Base-by-base conservation (phyloP, 2,113 vertebrate species). In the Sminthopsis crassicaudata region DNA sequence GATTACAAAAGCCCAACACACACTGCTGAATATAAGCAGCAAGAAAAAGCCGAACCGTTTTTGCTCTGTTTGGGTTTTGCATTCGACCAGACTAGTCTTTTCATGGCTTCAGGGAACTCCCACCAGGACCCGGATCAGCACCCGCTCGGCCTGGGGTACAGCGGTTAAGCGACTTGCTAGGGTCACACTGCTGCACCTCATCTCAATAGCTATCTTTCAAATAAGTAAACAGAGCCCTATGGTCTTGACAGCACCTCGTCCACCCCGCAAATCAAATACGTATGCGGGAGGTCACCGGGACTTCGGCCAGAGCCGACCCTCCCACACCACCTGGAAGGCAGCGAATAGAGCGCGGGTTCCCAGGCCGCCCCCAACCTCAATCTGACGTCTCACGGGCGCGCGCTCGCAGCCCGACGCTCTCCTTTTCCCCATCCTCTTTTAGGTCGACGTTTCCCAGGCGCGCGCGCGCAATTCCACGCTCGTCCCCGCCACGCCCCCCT, bases 331-430 rank as follows among this genome's bases (percentile, higher is more conserved):
- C 57, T 10, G 57, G 11, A 2, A 8, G 10, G 26, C 10, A 3
- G 57, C 57, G 24, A 57, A 30, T 2, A 12, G 14, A 8, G 3
- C 24, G 36, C 3, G n/a, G 25, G n/a, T 26, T 11, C 48, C 4
- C 0, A 42, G 27, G 2, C 46, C 2, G 2, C 48, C 42, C 25
- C 23, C 3, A 10, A 12, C 4, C 23, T 2, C 11, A 0, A 22
- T 51, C 5, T 0, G 3, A n/a, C 25, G 51, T 6, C 42, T 25
- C 54, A 27, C 7, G 16, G 2, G 24, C 3, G 30, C 23, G 22
- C 50, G 48, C 50, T 19, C 90, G 52, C 90, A 52, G 16, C 0
- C 0, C 50, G 94, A 9, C 36, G 16, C 46, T 91, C 89, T 16
- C 67, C n/a, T 36, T 14, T 19, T 8, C 22, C 67, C 67, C n/a